Percentiles rank a stretch among this genome's conserved stretches.
These are phyloP conservation scores for Allolobophora icterica DNA, from an alignment of 2,888 invertebrate genomes.

Conservation along the genomic window DNA sequence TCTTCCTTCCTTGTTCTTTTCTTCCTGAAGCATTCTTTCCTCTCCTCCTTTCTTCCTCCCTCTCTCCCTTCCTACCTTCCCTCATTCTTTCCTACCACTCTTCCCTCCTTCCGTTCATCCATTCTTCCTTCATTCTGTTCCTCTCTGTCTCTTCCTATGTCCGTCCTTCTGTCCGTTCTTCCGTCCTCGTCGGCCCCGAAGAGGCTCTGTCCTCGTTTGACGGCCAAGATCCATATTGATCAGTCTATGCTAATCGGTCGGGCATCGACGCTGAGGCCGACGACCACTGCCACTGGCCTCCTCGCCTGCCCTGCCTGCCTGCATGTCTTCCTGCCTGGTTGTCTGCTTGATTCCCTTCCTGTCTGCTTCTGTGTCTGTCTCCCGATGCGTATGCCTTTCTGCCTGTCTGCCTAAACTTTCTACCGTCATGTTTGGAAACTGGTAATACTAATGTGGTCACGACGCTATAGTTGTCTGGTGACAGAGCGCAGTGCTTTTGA, in stretches of 20 bases:
- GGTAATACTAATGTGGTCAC: too few relatives aligned
- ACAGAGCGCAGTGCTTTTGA: too few relatives aligned
- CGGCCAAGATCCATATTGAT: slow-evolving; percentile 17
- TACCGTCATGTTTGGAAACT: too few relatives aligned
- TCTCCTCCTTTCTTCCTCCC: background rate
- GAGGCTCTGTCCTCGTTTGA: background rate
- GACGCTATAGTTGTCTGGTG: too few relatives aligned
- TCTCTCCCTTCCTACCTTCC: background rate
- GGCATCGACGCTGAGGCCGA: background rate
- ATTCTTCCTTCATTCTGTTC: background rate
- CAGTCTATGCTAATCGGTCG: slow-evolving; percentile 9
- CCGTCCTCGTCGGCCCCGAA: background rate
- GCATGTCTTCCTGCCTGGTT: too few relatives aligned
- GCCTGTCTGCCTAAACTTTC: too few relatives aligned
- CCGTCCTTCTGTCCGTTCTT: background rate
- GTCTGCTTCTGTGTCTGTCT: background rate
- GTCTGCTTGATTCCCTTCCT: background rate
- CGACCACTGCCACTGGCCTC: background rate
- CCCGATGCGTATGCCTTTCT: too few relatives aligned
- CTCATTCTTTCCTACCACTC: background rate
- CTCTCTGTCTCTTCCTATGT: background rate
- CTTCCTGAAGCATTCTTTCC: too few relatives aligned
- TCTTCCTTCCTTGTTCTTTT: too few relatives aligned
- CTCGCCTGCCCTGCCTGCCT: background rate
- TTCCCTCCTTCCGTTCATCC: background rate